Evolutionary conservation across 2,888 invertebrate species (phyloP).

Genomic region (Amphimallon solstitiale): DNA sequence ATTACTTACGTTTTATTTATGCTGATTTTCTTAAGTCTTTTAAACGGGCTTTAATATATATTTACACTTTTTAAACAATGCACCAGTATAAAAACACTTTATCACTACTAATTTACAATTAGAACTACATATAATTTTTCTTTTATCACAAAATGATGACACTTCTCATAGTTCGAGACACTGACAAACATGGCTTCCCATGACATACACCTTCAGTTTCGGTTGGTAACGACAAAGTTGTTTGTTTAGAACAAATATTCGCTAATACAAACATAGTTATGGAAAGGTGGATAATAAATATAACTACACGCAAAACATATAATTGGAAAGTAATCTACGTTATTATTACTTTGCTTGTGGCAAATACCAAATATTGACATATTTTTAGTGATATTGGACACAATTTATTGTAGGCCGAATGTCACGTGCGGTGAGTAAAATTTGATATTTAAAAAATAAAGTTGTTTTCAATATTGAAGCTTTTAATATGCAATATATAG

Average conservation of each 20-base stretch:
- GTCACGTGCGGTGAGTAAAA: too few relatives aligned
- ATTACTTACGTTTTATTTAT: conserved; percentile 22
- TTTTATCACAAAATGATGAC: conserved; percentile 38
- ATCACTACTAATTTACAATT: conserved; percentile 34
- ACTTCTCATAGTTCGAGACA: conserved; percentile 37
- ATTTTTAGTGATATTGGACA: too few relatives aligned
- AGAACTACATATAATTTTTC: conserved; percentile 33
- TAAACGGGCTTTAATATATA: conserved; percentile 2
- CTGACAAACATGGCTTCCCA: conserved; percentile 37
- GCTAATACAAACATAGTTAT: neutral
- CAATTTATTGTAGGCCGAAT: too few relatives aligned
- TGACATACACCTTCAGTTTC: conserved; percentile 19
- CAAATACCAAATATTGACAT: too few relatives aligned
- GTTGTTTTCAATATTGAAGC: too few relatives aligned
- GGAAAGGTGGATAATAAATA: too few relatives aligned
- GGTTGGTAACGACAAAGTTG: conserved; percentile 16
- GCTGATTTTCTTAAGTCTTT: neutral
- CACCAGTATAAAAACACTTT: conserved; percentile 22
- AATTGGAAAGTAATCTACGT: too few relatives aligned
- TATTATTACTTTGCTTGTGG: too few relatives aligned
- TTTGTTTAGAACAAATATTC: conserved; percentile 2
- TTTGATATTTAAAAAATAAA: too few relatives aligned
- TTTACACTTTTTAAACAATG: neutral
- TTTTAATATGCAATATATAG: too few relatives aligned
- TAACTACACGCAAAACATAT: too few relatives aligned